Evolutionary conservation across 2,888 invertebrate species (phyloP).

Genomic region (Neoitamus cyanurus): DNA sequence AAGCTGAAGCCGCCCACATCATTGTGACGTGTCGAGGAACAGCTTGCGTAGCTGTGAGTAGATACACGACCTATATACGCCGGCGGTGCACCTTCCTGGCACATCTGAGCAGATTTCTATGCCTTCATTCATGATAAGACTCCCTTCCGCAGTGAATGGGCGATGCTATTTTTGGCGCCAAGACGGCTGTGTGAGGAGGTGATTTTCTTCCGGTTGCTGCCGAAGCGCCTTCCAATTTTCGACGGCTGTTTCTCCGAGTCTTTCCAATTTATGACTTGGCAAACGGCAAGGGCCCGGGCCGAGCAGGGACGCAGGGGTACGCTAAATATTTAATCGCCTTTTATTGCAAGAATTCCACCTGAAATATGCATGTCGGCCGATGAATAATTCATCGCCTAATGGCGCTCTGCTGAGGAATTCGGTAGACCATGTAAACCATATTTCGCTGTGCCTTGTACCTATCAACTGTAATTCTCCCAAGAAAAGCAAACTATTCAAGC

Average conservation of each 20-base stretch:
- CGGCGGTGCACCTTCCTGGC: constrained; percentile 21
- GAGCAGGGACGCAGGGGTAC: constrained; percentile 43
- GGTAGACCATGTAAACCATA: constrained; percentile 56
- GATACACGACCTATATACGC: constrained; percentile 35
- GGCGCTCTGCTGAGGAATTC: constrained; percentile 50
- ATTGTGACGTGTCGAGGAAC: constrained; percentile 28
- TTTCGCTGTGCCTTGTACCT: constrained; percentile 48
- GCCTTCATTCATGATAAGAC: constrained; percentile 42
- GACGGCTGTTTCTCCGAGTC: constrained; percentile 43
- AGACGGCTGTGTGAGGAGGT: not conserved
- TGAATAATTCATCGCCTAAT: constrained; percentile 65
- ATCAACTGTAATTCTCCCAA: constrained; percentile 49
- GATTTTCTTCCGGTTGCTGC: not conserved
- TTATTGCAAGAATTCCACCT: constrained; percentile 65
- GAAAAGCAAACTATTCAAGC: constrained; percentile 45
- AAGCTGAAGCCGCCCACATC: constrained; percentile 49
- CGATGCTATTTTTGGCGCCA: constrained; percentile 42
- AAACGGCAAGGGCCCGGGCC: not conserved
- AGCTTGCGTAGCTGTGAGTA: constrained; percentile 35
- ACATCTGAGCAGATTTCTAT: constrained; percentile 37
- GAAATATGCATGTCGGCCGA: constrained; percentile 64
- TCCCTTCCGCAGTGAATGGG: constrained; percentile 24
- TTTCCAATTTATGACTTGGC: not conserved
- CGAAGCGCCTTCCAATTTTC: not conserved
- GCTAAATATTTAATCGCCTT: constrained; percentile 65